phyloP scores from a whole-genome alignment of 2,888 invertebrate species.

The Troides helena region DNA sequence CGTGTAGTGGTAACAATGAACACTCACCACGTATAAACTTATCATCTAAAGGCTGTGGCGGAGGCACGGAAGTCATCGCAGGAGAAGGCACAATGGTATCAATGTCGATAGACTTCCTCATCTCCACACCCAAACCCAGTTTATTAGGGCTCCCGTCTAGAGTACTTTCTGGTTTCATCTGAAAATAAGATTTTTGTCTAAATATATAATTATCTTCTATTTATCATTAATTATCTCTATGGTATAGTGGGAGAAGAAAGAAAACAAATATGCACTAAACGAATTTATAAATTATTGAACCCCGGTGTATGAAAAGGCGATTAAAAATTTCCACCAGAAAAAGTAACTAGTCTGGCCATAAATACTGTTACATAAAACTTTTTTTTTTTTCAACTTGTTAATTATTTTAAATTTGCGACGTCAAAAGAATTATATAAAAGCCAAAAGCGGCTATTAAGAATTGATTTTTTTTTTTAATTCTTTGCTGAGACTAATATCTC shows the following conservation, averaged over 20 bases:
- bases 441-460: no score
- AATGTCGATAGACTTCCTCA: constrained; percentile 45
- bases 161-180: constrained; percentile 48
- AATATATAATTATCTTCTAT: neutral
- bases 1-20: neutral
- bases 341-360: no score
- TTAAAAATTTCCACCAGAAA: no score
- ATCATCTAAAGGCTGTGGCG: constrained; percentile 38
- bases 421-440: no score
- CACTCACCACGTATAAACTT: constrained; percentile 16
- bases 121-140: constrained; percentile 39
- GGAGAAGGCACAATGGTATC: constrained; percentile 40
- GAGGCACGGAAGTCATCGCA: constrained; percentile 29
- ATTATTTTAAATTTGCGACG: no score
- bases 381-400: no score
- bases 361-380: no score
- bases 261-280: no score
- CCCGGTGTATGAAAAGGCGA: no score
- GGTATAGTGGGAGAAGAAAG: neutral
- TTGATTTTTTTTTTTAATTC: no score
- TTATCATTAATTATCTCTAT: neutral
- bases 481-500: no score
- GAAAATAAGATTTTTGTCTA: neutral
- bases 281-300: no score
- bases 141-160: constrained; percentile 53